Percentiles rank a stretch among this genome's conserved stretches.
Conservation (phyloP, 2,113 vertebrate genomes). For the Silurus asotus region DNA sequence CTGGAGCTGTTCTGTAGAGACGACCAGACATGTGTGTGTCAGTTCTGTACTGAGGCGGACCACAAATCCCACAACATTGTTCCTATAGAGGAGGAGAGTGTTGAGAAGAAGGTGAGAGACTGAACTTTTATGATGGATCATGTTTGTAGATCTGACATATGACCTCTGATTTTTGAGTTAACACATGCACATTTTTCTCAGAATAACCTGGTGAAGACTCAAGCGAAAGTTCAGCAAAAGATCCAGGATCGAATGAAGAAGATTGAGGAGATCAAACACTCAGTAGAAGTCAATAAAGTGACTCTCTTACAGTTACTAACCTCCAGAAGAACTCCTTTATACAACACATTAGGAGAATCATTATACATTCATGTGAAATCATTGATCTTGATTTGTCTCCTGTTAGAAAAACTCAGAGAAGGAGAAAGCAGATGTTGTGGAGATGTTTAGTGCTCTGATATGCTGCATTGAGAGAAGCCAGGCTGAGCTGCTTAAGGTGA, state of each 20-base stretch:
- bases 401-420: not conserved
- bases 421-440: not conserved
- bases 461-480: slow-evolving; percentile 5
- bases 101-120: not conserved
- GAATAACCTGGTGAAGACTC: not conserved
- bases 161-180: no score
- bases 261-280: slow-evolving; percentile 6
- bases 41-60: not conserved
- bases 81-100: not conserved
- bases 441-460: slow-evolving; percentile 21
- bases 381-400: not conserved
- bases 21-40: not conserved
- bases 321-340: no score
- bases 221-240: slow-evolving; percentile 9
- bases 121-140: not conserved
- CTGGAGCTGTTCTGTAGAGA: slow-evolving; percentile 35
- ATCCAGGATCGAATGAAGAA: slow-evolving; percentile 16
- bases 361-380: no score
- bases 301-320: not conserved
- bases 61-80: not conserved
- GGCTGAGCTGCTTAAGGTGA: slow-evolving; percentile 21
- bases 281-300: not conserved
- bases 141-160: not conserved
- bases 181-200: not conserved
- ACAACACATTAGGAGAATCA: no score